Evolutionary conservation across 2,113 vertebrate genomes (phyloP).

Genomic region (Anhinga rufa): DNA sequence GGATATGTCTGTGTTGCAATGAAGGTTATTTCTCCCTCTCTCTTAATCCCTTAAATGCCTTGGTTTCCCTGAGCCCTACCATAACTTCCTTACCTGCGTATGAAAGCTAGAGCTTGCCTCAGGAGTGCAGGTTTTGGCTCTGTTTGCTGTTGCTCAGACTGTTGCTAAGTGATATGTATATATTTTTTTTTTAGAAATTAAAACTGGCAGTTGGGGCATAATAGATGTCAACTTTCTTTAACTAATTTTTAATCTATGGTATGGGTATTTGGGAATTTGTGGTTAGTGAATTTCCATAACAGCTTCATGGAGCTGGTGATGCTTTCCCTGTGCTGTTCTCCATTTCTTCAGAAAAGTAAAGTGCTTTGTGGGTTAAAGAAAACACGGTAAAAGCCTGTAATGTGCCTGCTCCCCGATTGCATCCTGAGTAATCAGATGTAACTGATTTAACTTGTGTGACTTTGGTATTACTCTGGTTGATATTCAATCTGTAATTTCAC

Average conservation of each 20-base stretch:
- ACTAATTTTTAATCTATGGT: background rate
- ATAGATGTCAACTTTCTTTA: background rate
- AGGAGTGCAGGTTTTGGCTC: background rate
- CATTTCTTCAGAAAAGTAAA: background rate
- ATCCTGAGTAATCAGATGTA: background rate
- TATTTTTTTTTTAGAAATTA: background rate
- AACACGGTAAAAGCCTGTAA: background rate
- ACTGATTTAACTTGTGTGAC: background rate
- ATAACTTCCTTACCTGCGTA: background rate
- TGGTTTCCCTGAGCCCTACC: background rate
- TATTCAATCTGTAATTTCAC: slow-evolving; percentile 26
- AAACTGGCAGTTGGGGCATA: background rate
- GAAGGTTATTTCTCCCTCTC: background rate
- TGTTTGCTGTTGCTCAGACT: background rate
- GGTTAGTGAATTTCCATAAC: background rate
- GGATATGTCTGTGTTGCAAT: background rate
- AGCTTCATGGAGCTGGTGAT: background rate
- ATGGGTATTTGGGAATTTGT: background rate
- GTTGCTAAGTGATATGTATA: background rate
- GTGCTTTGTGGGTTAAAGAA: background rate
- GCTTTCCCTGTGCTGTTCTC: background rate
- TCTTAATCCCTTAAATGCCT: background rate
- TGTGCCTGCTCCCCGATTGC: background rate
- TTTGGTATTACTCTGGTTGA: background rate
- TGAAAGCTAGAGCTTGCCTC: background rate